Base-by-base conservation (phyloP, 2,797 vertebrate genomes). In the Botia almorhae region DNA sequence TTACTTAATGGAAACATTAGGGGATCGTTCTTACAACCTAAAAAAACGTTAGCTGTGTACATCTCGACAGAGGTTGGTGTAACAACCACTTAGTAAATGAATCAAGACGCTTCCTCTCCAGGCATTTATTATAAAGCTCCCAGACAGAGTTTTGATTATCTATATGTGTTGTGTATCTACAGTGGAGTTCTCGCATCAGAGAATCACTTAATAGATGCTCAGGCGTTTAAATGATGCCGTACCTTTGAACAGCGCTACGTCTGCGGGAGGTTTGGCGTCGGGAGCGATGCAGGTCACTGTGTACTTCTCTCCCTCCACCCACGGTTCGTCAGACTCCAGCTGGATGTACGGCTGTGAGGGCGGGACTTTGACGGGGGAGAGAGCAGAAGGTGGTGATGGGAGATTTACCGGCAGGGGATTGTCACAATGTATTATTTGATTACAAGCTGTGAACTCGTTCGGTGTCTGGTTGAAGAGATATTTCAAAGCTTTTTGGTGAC, bases 221-320 rank as follows among this genome's bases (percentile, higher is more conserved):
- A 8, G 17, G 17, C 51, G 29, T 26, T 60, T 78, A 71, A 71
- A 56, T 13, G 16, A 68, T 43, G 51, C 4, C 1, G 0, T 88
- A 97, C 96, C 94, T 90, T 93, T 96, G 81, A 88, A 92, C 76
- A 97, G 89, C 73, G 80, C 87, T 87, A 96, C 88, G 64, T 93
- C 89, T 2, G 95, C 92, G 21, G 85, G 85, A 2, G 96, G 96
- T 85, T 96, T 96, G 8, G 94, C 93, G 0, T 96, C 94, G 2
- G 91, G 86, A 21, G 92, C 92, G 1, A 92, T 77, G 33, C 96
- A 97, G 81, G 81, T 89, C 87, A 97, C 84, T 0, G 19, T 81
- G 58, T 96, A 96, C 75, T 93, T 90, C 46, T 88, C 76, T 12
- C 95, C 95, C 2, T 94, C 94, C 56, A 96, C 89, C 96, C 96